Conservation (phyloP, 35 echinoderm and acorn worm species). For the Acanthaster planci region DNA sequence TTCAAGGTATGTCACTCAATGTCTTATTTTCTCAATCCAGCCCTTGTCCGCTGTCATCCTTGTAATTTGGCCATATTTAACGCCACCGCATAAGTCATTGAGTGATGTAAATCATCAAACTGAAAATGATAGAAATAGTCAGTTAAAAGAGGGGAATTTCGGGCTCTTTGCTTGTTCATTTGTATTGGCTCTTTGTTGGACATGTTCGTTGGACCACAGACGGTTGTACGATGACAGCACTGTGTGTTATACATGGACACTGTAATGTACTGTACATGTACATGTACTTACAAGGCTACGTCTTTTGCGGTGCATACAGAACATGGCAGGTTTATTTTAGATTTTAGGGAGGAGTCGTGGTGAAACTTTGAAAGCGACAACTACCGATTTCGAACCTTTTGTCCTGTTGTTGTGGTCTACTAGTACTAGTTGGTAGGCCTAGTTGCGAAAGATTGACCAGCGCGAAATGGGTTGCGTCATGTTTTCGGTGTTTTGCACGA, state of each 20-base stretch:
- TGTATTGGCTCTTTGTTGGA: neutral
- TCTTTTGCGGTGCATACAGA: no score
- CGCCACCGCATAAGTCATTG: conserved; percentile 16
- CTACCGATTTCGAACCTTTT: neutral
- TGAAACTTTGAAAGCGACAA: neutral
- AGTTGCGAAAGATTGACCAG: no score
- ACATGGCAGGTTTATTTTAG: neutral
- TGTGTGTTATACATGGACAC: no score
- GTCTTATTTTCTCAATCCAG: conserved; percentile 46
- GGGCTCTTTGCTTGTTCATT: no score
- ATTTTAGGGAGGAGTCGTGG: conserved; percentile 21
- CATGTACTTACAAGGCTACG: no score
- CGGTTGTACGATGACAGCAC: no score
- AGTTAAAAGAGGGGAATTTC: neutral
- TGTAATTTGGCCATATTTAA: conserved; percentile 28
- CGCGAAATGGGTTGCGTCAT: no score
- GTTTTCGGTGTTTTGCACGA: no score
- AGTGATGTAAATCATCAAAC: neutral
- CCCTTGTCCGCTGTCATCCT: conserved; percentile 44
- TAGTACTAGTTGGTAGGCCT: neutral
- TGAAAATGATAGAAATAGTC: neutral
- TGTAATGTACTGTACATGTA: no score
- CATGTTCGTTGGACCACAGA: no score
- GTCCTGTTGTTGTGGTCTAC: no score
- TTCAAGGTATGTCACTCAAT: conserved; percentile 69